Evolutionary conservation across 2,797 vertebrate genomes (phyloP).

Genomic region (Eremophila alpestris): DNA sequence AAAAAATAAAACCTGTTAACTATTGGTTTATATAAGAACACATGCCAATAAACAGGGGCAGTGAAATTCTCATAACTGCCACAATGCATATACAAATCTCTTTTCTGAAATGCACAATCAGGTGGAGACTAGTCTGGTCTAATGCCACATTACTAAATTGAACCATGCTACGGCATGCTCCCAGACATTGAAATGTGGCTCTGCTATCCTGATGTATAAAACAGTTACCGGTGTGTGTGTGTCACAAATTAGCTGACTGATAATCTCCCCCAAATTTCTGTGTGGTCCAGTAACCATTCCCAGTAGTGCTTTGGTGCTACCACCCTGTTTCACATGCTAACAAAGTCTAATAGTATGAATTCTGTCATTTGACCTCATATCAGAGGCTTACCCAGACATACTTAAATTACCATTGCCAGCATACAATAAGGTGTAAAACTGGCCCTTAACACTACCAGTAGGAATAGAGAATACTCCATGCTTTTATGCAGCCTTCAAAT

Average conservation of each 20-base stretch:
- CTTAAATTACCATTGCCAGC: not conserved
- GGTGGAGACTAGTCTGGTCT: not conserved
- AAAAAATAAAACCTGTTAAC: not conserved
- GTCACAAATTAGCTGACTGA: not conserved
- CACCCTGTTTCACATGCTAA: not conserved
- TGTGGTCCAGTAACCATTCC: not conserved
- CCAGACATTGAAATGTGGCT: not conserved
- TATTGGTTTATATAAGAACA: not conserved
- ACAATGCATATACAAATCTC: not conserved
- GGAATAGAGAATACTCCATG: not conserved
- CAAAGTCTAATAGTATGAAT: not conserved
- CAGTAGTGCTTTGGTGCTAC: not conserved
- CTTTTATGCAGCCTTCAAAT: not conserved
- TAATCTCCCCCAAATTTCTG: not conserved
- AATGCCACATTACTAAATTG: not conserved
- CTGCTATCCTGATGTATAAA: not conserved
- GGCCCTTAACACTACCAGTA: not conserved
- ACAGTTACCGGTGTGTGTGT: not conserved
- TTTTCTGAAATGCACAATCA: not conserved
- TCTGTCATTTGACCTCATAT: not conserved
- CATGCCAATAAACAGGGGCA: not conserved
- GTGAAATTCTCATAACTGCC: not conserved
- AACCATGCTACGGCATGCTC: not conserved
- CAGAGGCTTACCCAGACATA: not conserved
- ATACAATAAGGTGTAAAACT: not conserved